These are phyloP conservation scores for Heliconius sara DNA, from an alignment of 2,888 invertebrate genomes.

Conservation along the genomic window DNA sequence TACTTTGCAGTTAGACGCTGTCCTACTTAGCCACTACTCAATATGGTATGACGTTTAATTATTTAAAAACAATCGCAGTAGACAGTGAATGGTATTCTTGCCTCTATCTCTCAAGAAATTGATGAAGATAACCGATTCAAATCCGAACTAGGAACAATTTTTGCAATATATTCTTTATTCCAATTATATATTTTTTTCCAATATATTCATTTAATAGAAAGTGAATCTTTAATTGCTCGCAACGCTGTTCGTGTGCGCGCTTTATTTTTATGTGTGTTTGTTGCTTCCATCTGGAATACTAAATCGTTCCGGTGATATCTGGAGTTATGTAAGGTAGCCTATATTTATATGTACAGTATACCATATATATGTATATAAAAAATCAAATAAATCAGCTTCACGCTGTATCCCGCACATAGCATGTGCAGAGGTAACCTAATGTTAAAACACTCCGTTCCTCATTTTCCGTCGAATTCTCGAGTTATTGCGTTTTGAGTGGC, in stretches of 20 bases:
- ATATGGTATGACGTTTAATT: neutral
- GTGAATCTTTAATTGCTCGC: slow-evolving; percentile 43
- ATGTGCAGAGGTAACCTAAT: too few relatives aligned
- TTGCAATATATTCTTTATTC: neutral
- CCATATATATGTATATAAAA: too few relatives aligned
- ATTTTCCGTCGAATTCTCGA: too few relatives aligned
- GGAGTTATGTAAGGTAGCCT: slow-evolving; percentile 57
- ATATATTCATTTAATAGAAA: slow-evolving; percentile 48
- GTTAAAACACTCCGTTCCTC: too few relatives aligned
- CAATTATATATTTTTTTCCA: too few relatives aligned
- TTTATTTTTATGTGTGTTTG: slow-evolving; percentile 28
- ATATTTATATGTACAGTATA: slow-evolving; percentile 40
- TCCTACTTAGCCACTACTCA: too few relatives aligned
- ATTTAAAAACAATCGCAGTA: neutral
- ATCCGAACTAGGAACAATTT: too few relatives aligned
- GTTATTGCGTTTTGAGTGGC: too few relatives aligned
- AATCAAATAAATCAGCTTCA: too few relatives aligned
- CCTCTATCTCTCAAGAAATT: neutral
- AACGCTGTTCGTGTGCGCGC: slow-evolving; percentile 18
- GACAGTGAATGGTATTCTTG: neutral
- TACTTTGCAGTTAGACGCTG: too few relatives aligned
- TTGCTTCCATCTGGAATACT: slow-evolving; percentile 61
- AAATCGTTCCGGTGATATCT: slow-evolving; percentile 75
- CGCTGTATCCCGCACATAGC: too few relatives aligned
- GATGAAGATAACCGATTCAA: neutral